Percentiles rank a stretch among this genome's conserved stretches.
phyloP scores from a whole-genome alignment of 2,797 vertebrate genomes.

The Phrynocephalus forsythii region DNA sequence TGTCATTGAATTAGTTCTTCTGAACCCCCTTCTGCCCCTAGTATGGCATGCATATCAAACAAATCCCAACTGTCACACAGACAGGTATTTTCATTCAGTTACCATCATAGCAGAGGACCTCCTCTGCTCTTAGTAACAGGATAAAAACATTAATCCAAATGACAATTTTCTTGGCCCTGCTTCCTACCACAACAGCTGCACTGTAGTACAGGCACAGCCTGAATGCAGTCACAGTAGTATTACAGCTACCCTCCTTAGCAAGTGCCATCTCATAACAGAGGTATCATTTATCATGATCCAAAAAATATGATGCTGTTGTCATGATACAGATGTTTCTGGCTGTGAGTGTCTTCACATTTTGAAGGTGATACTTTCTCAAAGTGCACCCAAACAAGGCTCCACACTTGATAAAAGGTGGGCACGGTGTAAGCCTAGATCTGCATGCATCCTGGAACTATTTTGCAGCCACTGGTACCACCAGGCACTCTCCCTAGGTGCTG shows the following conservation, averaged over 20 bases:
- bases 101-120: conserved; percentile 13
- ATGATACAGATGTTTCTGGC: background rate
- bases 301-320: background rate
- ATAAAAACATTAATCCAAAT: background rate
- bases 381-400: background rate
- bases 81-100: conserved; percentile 6
- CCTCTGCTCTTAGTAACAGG: background rate
- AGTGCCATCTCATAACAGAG: background rate
- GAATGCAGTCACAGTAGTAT: background rate
- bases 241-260: background rate
- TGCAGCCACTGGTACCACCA: no score
- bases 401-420: no score
- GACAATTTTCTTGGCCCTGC: background rate
- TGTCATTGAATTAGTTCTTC: conserved; percentile 19
- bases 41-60: conserved; percentile 23
- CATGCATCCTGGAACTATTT: no score
- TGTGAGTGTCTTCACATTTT: background rate
- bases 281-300: background rate
- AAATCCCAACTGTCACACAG: conserved; percentile 7
- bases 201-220: background rate
- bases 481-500: no score
- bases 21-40: background rate
- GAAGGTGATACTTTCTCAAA: background rate
- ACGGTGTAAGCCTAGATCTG: no score
- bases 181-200: conserved; percentile 10